Evolutionary conservation across 2,113 vertebrate species (phyloP), one percentile per base, ranked within the genome.

Genomic region (Trogon melanurus): DNA sequence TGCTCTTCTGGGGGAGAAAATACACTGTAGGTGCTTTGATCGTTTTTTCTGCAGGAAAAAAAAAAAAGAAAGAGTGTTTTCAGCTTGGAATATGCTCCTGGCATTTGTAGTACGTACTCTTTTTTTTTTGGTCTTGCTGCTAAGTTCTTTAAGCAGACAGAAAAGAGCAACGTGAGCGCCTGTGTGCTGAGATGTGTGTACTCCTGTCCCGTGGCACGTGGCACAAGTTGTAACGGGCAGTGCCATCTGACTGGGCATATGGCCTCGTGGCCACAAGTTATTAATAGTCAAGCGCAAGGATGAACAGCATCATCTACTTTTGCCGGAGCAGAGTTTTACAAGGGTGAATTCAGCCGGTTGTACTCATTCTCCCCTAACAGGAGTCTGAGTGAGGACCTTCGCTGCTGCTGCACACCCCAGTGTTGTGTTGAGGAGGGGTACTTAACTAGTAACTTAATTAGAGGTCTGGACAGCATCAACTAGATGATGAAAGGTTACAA

Each of bases 81-180:
- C 62, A 47, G 57, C 36, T 67, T 47, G 62, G 67, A 85, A 38
- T 41, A 21, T 0, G 3, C 48, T 86, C 22, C 44, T 73, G n/a
- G 30, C 0, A 0, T 76, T 73, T 78, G 30, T 25, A 50, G 19
- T 16, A 2, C 7, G 15, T 41, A 9, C 6, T 72, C 0, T 5
- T 91, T 72, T 41, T 53, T 32, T n/a, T n/a, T n/a, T n/a, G n/a
- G 17, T 66, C 56, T 66, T 78, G 27, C 30, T 85, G 19, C 23
- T 6, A 17, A 17, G n/a, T 38, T 85, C 41, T 88, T 69, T 41
- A 62, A 19, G 13, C 50, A 85, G 66, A 15, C 7, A 16, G 32
- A 2, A 41, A 32, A 58, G 53, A 58, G 54, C 26, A 50, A 6
- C 1, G 4, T 30, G 53, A 76, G 34, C 61, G 41, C 48, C 61